These are phyloP conservation scores for Clusia tigrina DNA, from an alignment of 2,888 invertebrate genomes.

Conservation along the genomic window DNA sequence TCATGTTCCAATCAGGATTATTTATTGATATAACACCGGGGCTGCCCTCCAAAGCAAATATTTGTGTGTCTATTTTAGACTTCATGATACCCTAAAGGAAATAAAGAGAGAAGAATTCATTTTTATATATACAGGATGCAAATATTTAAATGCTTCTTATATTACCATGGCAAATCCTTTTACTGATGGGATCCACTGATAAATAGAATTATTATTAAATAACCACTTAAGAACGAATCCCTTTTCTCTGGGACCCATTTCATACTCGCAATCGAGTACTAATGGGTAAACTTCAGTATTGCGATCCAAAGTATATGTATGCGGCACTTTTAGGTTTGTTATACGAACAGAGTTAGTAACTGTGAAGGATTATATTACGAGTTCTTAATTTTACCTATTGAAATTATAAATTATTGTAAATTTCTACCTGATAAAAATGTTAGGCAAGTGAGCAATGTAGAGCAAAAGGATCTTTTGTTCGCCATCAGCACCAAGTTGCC, in stretches of 20 bases:
- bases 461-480: constrained; percentile 52
- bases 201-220: constrained; percentile 63
- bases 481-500: constrained; percentile 51
- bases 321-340: constrained; percentile 64
- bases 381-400: too few species aligned
- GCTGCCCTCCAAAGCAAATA: constrained; percentile 60
- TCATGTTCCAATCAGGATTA: constrained; percentile 65
- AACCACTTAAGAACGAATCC: constrained; percentile 65
- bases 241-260: constrained; percentile 58
- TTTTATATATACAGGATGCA: constrained; percentile 29
- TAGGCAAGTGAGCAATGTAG: constrained; percentile 55
- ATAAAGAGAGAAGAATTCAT: too few species aligned
- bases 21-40: constrained; percentile 64
- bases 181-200: constrained; percentile 64
- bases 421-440: constrained; percentile 53
- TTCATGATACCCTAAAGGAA: constrained; percentile 61
- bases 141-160: constrained; percentile 51
- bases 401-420: background rate
- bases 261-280: constrained; percentile 64
- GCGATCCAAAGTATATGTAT: constrained; percentile 62
- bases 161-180: constrained; percentile 64
- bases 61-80: constrained; percentile 63
- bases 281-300: constrained; percentile 59
- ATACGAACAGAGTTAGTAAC: constrained; percentile 62
- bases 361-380: constrained; percentile 34